Conservation (phyloP, 2,797 vertebrate genomes). For the Pteronotus mesoamericanus region DNA sequence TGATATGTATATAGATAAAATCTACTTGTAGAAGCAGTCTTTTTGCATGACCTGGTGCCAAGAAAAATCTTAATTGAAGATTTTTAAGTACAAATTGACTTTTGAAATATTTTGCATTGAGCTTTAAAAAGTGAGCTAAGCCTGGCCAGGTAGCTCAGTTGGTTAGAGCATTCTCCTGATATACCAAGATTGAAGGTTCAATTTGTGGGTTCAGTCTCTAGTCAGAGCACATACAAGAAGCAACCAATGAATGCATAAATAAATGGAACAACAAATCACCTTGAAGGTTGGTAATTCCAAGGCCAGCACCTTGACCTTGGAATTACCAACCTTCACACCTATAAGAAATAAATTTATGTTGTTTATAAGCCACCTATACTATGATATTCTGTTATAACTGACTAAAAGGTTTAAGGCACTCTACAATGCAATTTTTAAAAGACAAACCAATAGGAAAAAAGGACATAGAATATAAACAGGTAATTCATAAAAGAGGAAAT, state of each 20-base stretch:
- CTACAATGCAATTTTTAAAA: background rate
- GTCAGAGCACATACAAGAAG: background rate
- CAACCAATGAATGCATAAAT: background rate
- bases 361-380: background rate
- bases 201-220: background rate
- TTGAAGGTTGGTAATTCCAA: too few species aligned
- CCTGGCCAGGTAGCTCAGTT: background rate
- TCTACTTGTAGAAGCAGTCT: background rate
- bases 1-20: background rate
- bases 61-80: slow-evolving; percentile 8
- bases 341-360: background rate
- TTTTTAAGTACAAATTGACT: slow-evolving; percentile 34
- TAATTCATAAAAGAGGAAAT: background rate
- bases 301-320: background rate
- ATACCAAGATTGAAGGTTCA: background rate
- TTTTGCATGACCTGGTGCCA: background rate
- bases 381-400: background rate
- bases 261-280: background rate
- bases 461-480: background rate
- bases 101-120: background rate
- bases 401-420: background rate
- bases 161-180: background rate
- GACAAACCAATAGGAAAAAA: background rate
- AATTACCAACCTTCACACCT: background rate
- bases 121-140: background rate